These are phyloP conservation scores for Colossoma macropomum DNA, from an alignment of 2,113 vertebrate species.

Conservation along the genomic window DNA sequence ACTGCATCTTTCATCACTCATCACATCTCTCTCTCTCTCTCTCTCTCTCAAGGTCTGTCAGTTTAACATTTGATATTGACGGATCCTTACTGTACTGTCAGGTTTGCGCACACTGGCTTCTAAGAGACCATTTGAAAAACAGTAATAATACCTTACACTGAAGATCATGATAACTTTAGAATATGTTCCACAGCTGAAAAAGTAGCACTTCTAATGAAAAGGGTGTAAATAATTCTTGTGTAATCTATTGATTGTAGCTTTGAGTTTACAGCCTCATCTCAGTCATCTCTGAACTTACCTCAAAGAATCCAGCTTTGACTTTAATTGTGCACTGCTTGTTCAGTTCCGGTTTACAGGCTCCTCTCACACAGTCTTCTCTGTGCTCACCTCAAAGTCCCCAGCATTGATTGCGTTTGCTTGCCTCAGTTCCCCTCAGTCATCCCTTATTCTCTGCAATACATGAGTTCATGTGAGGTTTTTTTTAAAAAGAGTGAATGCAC, in stretches of 20 bases:
- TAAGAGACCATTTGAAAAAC: too few species aligned
- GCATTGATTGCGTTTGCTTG: slow-evolving; percentile 26
- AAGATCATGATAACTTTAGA: too few species aligned
- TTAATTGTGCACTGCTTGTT: too few species aligned
- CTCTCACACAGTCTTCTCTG: too few species aligned
- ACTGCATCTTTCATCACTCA: neutral
- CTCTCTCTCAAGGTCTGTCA: neutral
- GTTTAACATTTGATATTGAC: neutral
- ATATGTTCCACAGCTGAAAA: too few species aligned
- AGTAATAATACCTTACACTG: too few species aligned
- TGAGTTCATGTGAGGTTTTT: slow-evolving; percentile 3
- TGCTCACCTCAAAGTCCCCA: neutral
- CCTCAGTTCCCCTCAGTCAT: neutral
- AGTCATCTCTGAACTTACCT: neutral
- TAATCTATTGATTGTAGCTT: too few species aligned
- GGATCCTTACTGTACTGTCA: neutral
- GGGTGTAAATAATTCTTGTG: too few species aligned
- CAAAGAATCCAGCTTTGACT: too few species aligned
- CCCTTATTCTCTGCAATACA: neutral
- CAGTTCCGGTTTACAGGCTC: too few species aligned
- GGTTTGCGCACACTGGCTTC: neutral
- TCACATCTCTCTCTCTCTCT: neutral
- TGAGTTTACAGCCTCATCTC: neutral
- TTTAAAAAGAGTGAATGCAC: neutral
- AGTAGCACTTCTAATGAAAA: too few species aligned